Evolutionary conservation across 2,113 vertebrate species (phyloP).

Genomic region (Canis aureus): DNA sequence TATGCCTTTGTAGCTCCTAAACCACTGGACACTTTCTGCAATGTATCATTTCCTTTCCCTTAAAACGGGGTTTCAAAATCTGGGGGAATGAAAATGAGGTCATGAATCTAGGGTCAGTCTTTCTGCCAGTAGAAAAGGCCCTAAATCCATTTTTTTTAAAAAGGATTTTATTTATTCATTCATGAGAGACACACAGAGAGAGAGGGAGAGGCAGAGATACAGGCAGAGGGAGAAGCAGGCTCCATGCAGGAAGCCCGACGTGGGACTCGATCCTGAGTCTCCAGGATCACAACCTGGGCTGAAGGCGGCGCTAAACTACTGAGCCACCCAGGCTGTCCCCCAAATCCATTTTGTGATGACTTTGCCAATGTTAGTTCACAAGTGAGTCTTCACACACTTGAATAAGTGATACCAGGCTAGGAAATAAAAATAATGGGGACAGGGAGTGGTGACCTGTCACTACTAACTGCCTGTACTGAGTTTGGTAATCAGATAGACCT

Average conservation of each 20-base stretch:
- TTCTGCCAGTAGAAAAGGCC: not conserved
- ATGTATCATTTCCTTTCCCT: not conserved
- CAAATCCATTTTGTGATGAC: not conserved
- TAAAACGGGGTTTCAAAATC: not conserved
- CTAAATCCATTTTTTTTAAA: no score
- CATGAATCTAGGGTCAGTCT: not conserved
- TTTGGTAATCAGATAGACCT: not conserved
- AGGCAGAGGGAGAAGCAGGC: no score
- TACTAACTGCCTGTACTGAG: not conserved
- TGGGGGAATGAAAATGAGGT: slow-evolving; percentile 5
- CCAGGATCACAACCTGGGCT: no score
- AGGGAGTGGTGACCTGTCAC: not conserved
- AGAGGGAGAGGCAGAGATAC: no score
- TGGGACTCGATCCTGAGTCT: no score
- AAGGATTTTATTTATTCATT: no score
- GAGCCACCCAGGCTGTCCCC: no score
- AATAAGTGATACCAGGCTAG: not conserved
- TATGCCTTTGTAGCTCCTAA: not conserved
- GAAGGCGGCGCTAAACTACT: no score
- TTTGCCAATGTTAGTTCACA: not conserved
- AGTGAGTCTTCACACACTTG: not conserved
- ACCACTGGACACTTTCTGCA: not conserved
- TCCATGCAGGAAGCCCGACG: no score
- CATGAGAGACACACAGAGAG: no score
- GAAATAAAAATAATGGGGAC: not conserved